Base-by-base conservation (phyloP, 2,888 invertebrate genomes). In the Chirona hameri region DNA sequence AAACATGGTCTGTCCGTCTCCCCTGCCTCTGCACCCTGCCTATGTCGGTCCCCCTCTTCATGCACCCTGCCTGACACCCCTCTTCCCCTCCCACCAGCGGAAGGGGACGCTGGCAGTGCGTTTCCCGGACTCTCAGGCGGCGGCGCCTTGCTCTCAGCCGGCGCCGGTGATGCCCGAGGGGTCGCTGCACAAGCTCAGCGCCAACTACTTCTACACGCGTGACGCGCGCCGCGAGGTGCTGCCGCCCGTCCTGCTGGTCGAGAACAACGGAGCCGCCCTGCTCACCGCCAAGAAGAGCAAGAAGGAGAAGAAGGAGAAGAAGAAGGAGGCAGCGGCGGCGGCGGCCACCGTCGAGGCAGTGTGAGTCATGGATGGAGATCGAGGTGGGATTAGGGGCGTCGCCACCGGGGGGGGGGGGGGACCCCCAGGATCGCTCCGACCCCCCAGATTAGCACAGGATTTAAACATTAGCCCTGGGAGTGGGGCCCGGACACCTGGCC, bases 201-300 rank as follows among this genome's bases (percentile, higher is more conserved):
- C 91, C 81, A 96, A 97, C 88, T 96, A 96, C 88, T 98, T 98
- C 87, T 93, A 90, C 87, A 88, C 90, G 0, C 91, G 97, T 83
- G 98, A 98, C 90, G 95, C 90, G 0, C 91, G 98, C 81, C 91
- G 96, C 83, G 93, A 94, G 87, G 93, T 94, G 7, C 85, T 88
- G 21, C 95, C 94, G 3, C 94, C 95, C 0, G 82, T 89, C 72
- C 88, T 91, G 81, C 86, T 93, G 52, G 90, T 88, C n/a, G 48
- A 48, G 79, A 52, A 82, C n/a, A 80, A 48, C 15, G 52, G 79
- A 48, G 29, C 79, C 52, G 79, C 79, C 27, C 52, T 52, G 52
- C 48, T 80, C 52, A 27, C 79, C 52, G 79, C 52, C 79, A 52
- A 52, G 27, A 52, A 48, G 52, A 52, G 52, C 52, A 80, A 80